Evolutionary conservation across 2,888 invertebrate genomes (phyloP), one percentile per base, ranked within the genome.

Genomic region (Drosophila lacicola): DNA sequence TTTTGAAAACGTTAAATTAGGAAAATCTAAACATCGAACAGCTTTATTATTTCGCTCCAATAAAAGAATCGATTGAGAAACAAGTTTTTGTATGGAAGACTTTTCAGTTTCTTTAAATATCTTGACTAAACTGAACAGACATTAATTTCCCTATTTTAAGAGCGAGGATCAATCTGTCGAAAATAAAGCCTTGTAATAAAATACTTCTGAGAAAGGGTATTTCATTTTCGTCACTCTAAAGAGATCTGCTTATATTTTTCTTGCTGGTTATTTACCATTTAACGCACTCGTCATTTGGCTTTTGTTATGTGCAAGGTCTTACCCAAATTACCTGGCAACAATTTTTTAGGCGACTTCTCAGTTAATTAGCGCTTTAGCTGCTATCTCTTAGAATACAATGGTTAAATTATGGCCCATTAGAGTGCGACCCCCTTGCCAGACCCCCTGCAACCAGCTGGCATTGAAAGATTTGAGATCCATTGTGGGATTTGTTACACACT

Each of bases 391-490:
- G 67, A 74, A 76, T 65, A 86, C 89, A 82, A 86, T 87, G 77
- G 62, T 33, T 65, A 73, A 88, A 82, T 86, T 82, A 82, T 86
- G 80, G 60, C 68, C 77, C 83, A 88, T 82, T 82, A 79, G 76
- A 80, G 76, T 60, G 73, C 44, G 45, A 14, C 54, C 45, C 25
- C 36, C 61, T 46, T 29, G 51, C 17, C 41, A 39, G 39, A 13
- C 29, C n/a, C 36, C 6, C 36, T 21, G 21, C 41, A 37, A 34
- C 14, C 29, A 46, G 34, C 65, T 66, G 74, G 49, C 73, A 73
- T 69, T 78, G 69, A 68, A 60, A 41, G 56, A 46, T 29, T 57
- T 50, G 50, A 21, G 47, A 61, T 55, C 53, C 49, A 56, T 55
- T 57, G 29, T 49, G 50, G n/a, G 41, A 19, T 14, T 55, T 42